Evolutionary conservation across 2,797 vertebrate genomes (phyloP), one percentile per base, ranked within the genome.

Genomic region (Nyctalus aviator): DNA sequence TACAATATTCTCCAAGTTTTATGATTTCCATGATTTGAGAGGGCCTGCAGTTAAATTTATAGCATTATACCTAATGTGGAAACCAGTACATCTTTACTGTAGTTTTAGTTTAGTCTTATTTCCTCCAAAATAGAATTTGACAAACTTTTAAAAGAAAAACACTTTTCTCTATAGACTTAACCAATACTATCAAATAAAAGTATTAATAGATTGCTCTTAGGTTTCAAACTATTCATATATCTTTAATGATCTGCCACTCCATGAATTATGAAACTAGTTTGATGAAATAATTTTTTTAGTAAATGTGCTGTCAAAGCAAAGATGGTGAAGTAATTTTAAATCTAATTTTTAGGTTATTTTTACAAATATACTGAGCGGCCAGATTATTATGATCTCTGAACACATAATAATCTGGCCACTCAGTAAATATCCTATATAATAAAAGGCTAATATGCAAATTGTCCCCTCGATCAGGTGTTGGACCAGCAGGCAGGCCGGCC

Each of bases 21-120:
- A 15, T 90, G 46, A 88, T 3, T 88, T 81, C 13, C 12, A 0
- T 93, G 66, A 81, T 62, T 89, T 35, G 27, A 95, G 30, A 79
- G 30, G 21, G 10, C 84, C 53, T 92, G 30, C 57, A 37, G 46
- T 91, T 90, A 48, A 89, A 91, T 86, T 76, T 83, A 41, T 76
- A 88, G 50, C 50, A 46, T 81, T 89, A 25, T 84, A 20, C 8
- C 41, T 48, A 76, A 72, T 66, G 50, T 59, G 20, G 53, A 86
- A 79, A 82, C 32, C 18, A 76, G 10, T 66, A 8, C 53, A 46
- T 93, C 41, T 72, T 57, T 72, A 35, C 68, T 18, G 9, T 55
- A 69, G 41, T 83, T 91, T 86, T 91, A 84, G 44, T 78, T 96
- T 79, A 35, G 84, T 48, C 50, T 79, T 71, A 15, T 90, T 90